Conservation (phyloP, 1,140 invertebrate genomes). For the Hyposmocoma kahamanoa region DNA sequence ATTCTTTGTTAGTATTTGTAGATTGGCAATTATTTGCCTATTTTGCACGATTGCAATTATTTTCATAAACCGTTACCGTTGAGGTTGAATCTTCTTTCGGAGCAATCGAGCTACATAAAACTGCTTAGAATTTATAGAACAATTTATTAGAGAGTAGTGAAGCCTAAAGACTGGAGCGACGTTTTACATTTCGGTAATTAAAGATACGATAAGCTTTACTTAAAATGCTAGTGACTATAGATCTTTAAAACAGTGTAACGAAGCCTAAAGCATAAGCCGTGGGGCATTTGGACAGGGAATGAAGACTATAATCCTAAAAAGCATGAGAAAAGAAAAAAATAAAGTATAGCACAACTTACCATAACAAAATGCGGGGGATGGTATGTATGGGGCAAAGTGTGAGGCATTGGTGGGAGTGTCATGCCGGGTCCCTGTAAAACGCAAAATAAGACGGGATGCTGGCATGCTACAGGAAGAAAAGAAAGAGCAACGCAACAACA, state of each 20-base stretch:
- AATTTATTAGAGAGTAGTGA: too few relatives aligned
- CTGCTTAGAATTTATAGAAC: too few relatives aligned
- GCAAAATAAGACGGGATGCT: constrained; percentile 57
- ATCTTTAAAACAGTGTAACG: not conserved
- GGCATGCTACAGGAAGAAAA: constrained; percentile 55
- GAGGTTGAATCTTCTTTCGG: too few relatives aligned
- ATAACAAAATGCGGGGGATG: constrained; percentile 66
- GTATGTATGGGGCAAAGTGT: constrained; percentile 68
- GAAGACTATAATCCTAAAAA: constrained; percentile 10
- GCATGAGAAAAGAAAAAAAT: constrained; percentile 29
- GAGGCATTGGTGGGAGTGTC: constrained; percentile 60
- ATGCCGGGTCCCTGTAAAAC: constrained; percentile 67
- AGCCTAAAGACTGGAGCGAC: too few relatives aligned
- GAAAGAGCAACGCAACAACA: constrained; percentile 31
- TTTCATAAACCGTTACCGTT: too few relatives aligned
- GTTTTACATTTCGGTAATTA: too few relatives aligned
- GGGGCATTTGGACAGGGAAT: not conserved
- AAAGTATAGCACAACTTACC: constrained; percentile 54
- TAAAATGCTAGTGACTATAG: too few relatives aligned
- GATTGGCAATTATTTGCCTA: too few relatives aligned
- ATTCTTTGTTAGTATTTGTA: too few relatives aligned
- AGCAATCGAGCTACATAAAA: too few relatives aligned
- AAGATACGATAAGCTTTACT: too few relatives aligned
- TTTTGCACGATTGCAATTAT: too few relatives aligned
- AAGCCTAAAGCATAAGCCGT: constrained; percentile 8